A percentile compares a stretch with the other conserved stretches of the same genome.
phyloP scores from a whole-genome alignment of 1,140 invertebrate species.

The Lepidurus arcticus region DNA sequence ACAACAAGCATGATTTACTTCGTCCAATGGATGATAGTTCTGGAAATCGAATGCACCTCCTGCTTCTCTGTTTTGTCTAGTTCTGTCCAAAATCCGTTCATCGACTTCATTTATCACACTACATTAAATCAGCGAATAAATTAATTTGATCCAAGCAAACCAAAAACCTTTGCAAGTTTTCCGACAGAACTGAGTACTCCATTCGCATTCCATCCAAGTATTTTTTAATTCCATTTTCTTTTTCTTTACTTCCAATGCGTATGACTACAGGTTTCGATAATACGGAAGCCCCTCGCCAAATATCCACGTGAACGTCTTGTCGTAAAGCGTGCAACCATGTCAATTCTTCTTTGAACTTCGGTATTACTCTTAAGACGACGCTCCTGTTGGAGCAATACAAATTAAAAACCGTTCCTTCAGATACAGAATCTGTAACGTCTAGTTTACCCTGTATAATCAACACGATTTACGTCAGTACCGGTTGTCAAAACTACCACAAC shows the following conservation, averaged over 20 bases:
- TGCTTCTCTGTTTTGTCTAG: neutral
- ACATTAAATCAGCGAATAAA: neutral
- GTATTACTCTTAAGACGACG: neutral
- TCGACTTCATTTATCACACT: neutral
- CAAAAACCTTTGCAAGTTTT: neutral
- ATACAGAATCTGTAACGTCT: neutral
- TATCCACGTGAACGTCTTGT: neutral
- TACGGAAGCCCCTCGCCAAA: neutral
- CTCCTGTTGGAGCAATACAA: neutral
- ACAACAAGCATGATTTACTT: neutral
- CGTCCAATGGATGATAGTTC: slow-evolving; percentile 34
- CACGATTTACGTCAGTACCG: neutral
- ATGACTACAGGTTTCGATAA: neutral
- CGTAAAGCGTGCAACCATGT: neutral
- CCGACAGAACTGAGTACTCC: neutral
- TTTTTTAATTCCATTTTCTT: neutral
- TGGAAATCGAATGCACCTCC: slow-evolving; percentile 27
- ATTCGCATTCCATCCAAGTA: neutral
- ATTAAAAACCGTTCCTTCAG: neutral
- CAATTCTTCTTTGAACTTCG: neutral
- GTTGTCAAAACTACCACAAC: neutral
- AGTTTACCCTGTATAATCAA: neutral
- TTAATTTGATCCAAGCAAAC: neutral
- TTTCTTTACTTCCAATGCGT: neutral
- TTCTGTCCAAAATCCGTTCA: neutral